Percentiles rank a stretch among this genome's conserved stretches.
Conservation (phyloP, 2,113 vertebrate genomes). For the Myrmecophaga tridactyla region DNA sequence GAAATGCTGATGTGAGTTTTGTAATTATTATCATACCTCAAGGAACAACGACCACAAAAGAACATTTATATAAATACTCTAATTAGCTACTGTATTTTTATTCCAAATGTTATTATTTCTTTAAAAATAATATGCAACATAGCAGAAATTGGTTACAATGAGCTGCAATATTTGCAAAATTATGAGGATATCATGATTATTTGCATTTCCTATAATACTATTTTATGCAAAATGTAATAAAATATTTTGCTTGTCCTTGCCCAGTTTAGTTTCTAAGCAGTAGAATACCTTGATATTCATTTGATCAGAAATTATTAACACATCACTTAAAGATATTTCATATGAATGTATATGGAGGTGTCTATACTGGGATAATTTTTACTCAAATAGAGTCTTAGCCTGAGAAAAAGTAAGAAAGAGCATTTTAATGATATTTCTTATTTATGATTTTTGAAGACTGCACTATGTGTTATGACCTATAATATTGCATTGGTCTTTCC, state of each 20-base stretch:
- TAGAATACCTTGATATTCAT: background rate
- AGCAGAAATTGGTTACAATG: background rate
- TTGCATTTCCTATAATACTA: background rate
- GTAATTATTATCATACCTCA: conserved; percentile 28
- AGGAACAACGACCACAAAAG: background rate
- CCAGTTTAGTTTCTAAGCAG: background rate
- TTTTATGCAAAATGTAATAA: background rate
- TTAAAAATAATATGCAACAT: background rate
- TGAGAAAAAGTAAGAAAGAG: background rate
- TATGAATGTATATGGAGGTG: background rate
- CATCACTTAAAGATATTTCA: background rate
- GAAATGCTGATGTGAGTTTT: conserved; percentile 45
- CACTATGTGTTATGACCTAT: background rate
- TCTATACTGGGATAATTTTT: background rate
- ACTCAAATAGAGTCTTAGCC: background rate
- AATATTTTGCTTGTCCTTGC: background rate
- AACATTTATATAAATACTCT: conserved; percentile 28
- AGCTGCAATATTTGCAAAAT: background rate
- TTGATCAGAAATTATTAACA: background rate
- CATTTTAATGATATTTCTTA: background rate
- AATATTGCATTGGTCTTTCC: background rate
- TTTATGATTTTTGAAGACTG: background rate
- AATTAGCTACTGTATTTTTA: conserved; percentile 38
- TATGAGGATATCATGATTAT: background rate
- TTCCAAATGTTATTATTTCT: conserved; percentile 1